Base-by-base conservation (phyloP, 92 coral and sea anemone species). In the Zoanthus gigantus region DNA sequence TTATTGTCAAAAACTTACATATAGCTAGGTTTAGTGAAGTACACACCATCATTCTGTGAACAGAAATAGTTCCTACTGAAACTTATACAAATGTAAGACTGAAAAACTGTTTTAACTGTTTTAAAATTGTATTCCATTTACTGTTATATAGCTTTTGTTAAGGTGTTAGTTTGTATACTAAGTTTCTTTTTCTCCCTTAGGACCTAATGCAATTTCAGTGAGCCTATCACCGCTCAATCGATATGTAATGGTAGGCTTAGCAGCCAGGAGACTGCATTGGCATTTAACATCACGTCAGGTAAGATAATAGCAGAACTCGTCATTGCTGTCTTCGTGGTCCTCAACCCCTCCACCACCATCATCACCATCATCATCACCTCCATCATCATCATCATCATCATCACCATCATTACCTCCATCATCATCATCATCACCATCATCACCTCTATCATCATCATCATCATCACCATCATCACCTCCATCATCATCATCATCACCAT, bases 221-320 rank as follows among this genome's bases (percentile, higher is more conserved):
- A 93, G 97, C 75, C 72, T 97, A 37, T 97, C 99, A 32, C 96
- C 99, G 2, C 94, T 92, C 15, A 91, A 87, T 73, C 78, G 91
- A 28, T 92, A 93, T 79, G 94, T 97, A 14, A 88, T 97, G 83
- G 99, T 97, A 11, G 99, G 99, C 82, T 67, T 97, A 76, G 98
- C 99, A 32, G 95, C 96, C 72, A 91, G 94, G 89, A 89, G 93
- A 47, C 87, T 92, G 18, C 93, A 91, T 72, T 94, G 96, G 98
- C 96, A 94, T 91, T 89, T 94, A 76, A 93, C 96, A 60, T 94
- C 98, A 44, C 93, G 94, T 1, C 94, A 88, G 95, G 95, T 77
- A 71, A 60, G 67, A 23, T 63, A 42, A 2, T 5, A 45, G 14
- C 0, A 4, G n/a, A 1, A 29, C 2, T 69, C 15, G 14, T 29